Conservation (phyloP, 2,113 vertebrate genomes). For the Okapia johnstoni region DNA sequence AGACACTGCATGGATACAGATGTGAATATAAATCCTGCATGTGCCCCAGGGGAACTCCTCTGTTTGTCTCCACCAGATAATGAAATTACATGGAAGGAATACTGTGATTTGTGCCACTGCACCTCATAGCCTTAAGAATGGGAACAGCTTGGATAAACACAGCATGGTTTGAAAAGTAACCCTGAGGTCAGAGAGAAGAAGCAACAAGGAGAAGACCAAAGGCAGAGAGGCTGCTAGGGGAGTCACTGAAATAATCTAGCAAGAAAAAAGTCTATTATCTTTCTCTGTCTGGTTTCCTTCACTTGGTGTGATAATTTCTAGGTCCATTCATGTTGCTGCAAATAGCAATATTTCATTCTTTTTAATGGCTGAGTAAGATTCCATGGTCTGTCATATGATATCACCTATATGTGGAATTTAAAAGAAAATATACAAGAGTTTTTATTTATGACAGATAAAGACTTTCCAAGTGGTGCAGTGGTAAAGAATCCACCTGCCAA, state of each 20-base stretch:
- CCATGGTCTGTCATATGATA: not conserved
- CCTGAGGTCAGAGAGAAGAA: not conserved
- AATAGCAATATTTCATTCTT: not conserved
- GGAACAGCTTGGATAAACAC: not conserved
- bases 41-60: fast-evolving
- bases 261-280: not conserved
- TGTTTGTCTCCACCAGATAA: not conserved
- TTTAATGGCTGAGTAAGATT: not conserved
- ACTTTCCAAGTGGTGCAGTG: not conserved
- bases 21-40: not conserved
- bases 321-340: not conserved
- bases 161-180: not conserved
- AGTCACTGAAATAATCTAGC: not conserved
- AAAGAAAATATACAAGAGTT: not conserved
- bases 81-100: not conserved
- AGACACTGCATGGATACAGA: not conserved
- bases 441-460: not conserved
- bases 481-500: not conserved
- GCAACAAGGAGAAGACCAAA: not conserved
- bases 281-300: not conserved
- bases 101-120: no score
- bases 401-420: not conserved
- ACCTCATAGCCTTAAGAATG: not conserved
- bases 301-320: not conserved
- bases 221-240: not conserved